Base-by-base conservation (phyloP, 2,888 invertebrate species). In the Kryphioiulus occultus region DNA sequence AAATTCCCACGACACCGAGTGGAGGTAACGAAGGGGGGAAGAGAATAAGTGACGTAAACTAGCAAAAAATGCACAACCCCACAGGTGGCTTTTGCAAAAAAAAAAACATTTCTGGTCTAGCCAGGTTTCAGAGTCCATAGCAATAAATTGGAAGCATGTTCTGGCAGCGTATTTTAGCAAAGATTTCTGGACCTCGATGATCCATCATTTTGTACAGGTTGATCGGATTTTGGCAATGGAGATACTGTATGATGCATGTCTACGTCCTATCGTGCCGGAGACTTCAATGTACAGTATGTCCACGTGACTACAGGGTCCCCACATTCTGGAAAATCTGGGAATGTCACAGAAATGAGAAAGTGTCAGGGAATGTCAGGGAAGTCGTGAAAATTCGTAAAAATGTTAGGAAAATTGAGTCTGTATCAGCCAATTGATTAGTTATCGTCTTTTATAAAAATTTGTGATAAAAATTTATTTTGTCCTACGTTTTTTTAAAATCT, bases 21-120 rank as follows among this genome's bases (percentile, higher is more conserved):
- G 78, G 15, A 78, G 78, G 78, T 30, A 78, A 78, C 78, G 78
- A 78, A 78, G 78, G 78, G 78, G 78, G 78, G 78, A 78, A 78
- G 30, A 78, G 22, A 30, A 30, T 12, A 30, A 78, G 78, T 68
- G 68, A 68, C 22, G 68, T 68, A 68, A 68, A 68, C 3, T 68
- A 30, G 78, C 26, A 30, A 78, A 78, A 68, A 78, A 78, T 78
- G 15, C 78, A 78, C 26, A 1, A 26, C 78, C 78, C 78, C 78
- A 78, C 78, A 78, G 78, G 78, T 78, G 78, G 26, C 26, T 78
- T 78, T 30, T 30, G 30, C 78, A 78, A 78, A 26, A 78, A 22
- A 68, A 68, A 3, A 44, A 44, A 44, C 12, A 78, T 78, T 78
- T 30, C 30, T 30, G 12, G 78, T 78, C 30, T 30, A 30, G 5